Base-by-base conservation (phyloP, 2,113 vertebrate species). In the Barnardius zonarius region DNA sequence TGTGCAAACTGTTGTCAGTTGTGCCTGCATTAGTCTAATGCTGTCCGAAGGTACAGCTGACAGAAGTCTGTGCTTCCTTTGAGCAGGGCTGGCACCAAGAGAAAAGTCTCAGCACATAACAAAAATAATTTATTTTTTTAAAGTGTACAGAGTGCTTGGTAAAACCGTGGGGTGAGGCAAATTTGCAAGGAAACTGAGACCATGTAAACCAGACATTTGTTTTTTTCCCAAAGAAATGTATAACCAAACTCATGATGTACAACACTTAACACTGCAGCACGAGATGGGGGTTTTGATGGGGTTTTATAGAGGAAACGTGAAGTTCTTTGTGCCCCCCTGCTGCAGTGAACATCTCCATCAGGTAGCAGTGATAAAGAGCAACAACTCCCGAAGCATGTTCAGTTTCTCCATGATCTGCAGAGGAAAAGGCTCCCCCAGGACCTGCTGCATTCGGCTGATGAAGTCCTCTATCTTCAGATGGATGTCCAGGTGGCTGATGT, bases 331-430 rank as follows among this genome's bases (percentile, higher is more conserved):
- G 57, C 35, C 10, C 31, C 13, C 5, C 17, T 83, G 46, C 73
- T 1, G 3, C 35, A 63, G 61, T 30, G n/a, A 27, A 25, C 44
- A 57, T 87, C 48, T 76, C 57, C 31, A 11, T 96, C 96, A 97
- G 18, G 49, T 81, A 49, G 59, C 14, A 30, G 51, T 35, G 37
- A 88, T 13, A 30, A 91, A 91, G 7, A 97, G 68, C 67, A 99
- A 90, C 90, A 98, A 72, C 52, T 97, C 96, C 57, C 94, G 97
- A n/a, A 99, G 93, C 90, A 98, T 95, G 22, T 78, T 91, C 73
- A 99, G 92, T 22, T 98, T 99, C 83, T 99, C 98, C 22, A 93
- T 96, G 46, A 99, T 97, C 52, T 98, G 98, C 4, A 80, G 87
- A 19, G 98, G 98, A 11, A 99, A 94, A 11, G 97, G 96, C 54